These are phyloP conservation scores for Spinibarbus caldwelli DNA, from an alignment of 2,797 vertebrate genomes.

Conservation along the genomic window DNA sequence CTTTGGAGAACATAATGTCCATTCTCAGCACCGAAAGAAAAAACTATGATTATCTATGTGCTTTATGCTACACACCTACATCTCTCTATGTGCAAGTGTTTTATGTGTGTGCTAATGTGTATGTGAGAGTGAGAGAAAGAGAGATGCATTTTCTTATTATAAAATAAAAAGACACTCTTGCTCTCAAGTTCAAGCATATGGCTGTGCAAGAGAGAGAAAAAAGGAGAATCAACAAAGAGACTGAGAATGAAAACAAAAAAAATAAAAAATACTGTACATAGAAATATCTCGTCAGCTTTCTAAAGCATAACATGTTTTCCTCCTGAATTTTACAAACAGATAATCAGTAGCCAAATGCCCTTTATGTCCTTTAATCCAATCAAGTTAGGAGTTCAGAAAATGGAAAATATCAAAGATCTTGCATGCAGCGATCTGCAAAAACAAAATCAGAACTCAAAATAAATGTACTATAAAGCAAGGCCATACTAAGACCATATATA, in stretches of 20 bases:
- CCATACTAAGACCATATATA: neutral
- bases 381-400: neutral
- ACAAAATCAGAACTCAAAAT: neutral
- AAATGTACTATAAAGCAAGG: neutral
- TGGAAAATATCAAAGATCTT: neutral
- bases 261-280: neutral
- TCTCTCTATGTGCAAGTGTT: conserved; percentile 21
- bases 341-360: neutral
- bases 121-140: conserved; percentile 1
- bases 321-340: neutral
- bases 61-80: neutral
- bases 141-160: neutral
- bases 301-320: neutral
- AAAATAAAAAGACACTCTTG: neutral
- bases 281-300: neutral
- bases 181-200: neutral
- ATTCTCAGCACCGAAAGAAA: neutral
- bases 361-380: neutral
- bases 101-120: neutral
- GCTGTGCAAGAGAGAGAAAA: conserved; percentile 12
- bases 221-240: conserved; percentile 37
- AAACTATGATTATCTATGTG: neutral
- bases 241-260: neutral
- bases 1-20: neutral
- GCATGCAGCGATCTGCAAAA: neutral